A percentile compares a stretch with the other conserved stretches of the same genome.
These are phyloP conservation scores for Cyanoramphus novaezelandiae DNA, from an alignment of 2,113 vertebrate species.

Conservation along the genomic window DNA sequence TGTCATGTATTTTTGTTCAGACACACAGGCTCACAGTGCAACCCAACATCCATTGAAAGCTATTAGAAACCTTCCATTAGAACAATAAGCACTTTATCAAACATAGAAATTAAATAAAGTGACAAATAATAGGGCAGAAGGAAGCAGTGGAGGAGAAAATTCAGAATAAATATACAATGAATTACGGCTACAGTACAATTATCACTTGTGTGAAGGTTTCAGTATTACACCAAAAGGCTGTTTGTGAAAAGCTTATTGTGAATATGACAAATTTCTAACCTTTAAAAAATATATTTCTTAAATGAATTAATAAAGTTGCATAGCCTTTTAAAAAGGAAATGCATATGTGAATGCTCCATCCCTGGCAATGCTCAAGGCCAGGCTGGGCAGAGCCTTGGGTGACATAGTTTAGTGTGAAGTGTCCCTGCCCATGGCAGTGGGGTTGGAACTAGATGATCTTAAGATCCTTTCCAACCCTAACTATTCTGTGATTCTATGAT, in stretches of 20 bases:
- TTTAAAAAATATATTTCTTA: not conserved
- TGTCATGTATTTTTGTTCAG: not conserved
- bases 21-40: not conserved
- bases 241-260: not conserved
- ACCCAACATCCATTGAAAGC: not conserved
- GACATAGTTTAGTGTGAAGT: no score
- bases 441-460: no score
- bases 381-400: no score
- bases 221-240: not conserved
- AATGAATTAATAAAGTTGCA: not conserved
- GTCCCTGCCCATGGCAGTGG: no score
- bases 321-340: not conserved
- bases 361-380: no score
- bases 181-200: not conserved
- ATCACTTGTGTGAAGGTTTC: not conserved
- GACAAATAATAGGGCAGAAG: constrained; percentile 18
- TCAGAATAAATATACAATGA: not conserved
- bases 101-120: constrained; percentile 29
- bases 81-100: constrained; percentile 10
- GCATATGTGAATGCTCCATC: not conserved
- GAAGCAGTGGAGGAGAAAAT: constrained; percentile 17
- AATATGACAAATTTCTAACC: not conserved
- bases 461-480: no score
- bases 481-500: no score
- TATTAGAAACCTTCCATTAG: constrained; percentile 8